Conservation (phyloP, 2,113 vertebrate species). For the Panthera tigris region DNA sequence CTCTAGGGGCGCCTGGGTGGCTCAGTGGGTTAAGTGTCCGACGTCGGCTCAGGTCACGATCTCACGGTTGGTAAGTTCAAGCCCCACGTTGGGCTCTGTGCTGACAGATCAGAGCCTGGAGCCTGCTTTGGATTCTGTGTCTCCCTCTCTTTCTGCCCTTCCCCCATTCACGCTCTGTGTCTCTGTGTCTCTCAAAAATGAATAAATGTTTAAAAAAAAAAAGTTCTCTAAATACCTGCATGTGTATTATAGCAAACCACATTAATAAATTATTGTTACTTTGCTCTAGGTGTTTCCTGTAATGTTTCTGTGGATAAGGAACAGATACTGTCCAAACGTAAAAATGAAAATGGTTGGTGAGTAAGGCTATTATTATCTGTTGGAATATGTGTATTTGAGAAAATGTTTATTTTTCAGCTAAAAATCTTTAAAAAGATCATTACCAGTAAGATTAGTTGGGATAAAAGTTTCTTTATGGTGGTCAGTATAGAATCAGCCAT, state of each 20-base stretch:
- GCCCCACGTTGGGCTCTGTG: too few species aligned
- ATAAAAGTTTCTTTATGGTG: background rate
- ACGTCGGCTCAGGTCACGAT: too few species aligned
- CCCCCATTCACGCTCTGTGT: too few species aligned
- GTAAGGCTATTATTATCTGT: background rate
- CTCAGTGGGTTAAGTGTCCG: too few species aligned
- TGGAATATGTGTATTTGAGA: background rate
- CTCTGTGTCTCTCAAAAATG: too few species aligned
- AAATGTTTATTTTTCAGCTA: background rate
- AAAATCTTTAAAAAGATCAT: background rate
- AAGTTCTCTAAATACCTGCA: background rate
- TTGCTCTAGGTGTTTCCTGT: conserved; percentile 73
- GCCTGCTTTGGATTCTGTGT: too few species aligned
- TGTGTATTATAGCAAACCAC: background rate
- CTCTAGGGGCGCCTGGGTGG: background rate
- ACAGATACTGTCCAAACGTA: conserved; percentile 79
- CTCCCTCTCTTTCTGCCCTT: too few species aligned
- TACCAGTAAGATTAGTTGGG: background rate
- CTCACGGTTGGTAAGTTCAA: too few species aligned
- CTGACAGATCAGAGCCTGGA: too few species aligned
- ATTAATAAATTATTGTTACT: background rate
- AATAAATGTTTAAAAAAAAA: too few species aligned
- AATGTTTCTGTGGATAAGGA: conserved; percentile 81
- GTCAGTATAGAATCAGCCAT: background rate
- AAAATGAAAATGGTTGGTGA: conserved; percentile 85